These are phyloP conservation scores for Eueremaeus valkanovi DNA, from an alignment of 2,888 invertebrate species.

Conservation along the genomic window DNA sequence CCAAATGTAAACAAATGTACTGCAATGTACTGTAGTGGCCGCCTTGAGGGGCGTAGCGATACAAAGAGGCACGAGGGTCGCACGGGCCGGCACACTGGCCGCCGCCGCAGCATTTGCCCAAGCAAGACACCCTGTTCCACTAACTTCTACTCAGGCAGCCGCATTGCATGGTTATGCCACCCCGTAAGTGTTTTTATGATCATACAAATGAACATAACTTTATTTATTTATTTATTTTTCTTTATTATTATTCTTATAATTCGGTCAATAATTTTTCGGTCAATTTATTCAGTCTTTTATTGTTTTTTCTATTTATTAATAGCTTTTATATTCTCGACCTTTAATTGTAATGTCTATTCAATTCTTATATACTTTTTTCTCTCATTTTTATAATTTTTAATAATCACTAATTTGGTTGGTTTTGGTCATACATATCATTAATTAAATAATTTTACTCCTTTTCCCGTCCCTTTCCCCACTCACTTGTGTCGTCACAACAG, in stretches of 20 bases:
- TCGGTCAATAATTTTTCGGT: slow-evolving; percentile 1
- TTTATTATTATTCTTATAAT: not conserved
- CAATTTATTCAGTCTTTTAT: not conserved
- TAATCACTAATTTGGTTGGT: slow-evolving; percentile 1
- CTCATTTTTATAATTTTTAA: not conserved
- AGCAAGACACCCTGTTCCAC: slow-evolving; percentile 62
- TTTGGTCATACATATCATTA: not conserved
- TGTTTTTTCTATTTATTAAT: not conserved
- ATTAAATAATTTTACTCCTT: not conserved
- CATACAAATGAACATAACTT: slow-evolving; percentile 15
- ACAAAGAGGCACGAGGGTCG: slow-evolving; percentile 63
- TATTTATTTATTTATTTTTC: not conserved
- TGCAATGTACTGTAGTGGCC: slow-evolving; percentile 58
- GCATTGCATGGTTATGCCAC: slow-evolving; percentile 70
- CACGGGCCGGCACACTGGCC: slow-evolving; percentile 60
- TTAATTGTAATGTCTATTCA: slow-evolving; percentile 1
- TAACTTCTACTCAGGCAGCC: slow-evolving; percentile 64
- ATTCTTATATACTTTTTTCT: too few relatives aligned
- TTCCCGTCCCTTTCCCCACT: not conserved
- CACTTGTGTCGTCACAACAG: too few relatives aligned
- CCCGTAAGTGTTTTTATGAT: slow-evolving; percentile 69
- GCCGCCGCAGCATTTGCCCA: slow-evolving; percentile 58
- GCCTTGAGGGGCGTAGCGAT: slow-evolving; percentile 78
- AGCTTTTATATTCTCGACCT: not conserved
- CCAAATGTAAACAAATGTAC: not conserved